These are phyloP conservation scores for Oreotrochilus melanogaster DNA, from an alignment of 2,113 vertebrate genomes.

Conservation along the genomic window DNA sequence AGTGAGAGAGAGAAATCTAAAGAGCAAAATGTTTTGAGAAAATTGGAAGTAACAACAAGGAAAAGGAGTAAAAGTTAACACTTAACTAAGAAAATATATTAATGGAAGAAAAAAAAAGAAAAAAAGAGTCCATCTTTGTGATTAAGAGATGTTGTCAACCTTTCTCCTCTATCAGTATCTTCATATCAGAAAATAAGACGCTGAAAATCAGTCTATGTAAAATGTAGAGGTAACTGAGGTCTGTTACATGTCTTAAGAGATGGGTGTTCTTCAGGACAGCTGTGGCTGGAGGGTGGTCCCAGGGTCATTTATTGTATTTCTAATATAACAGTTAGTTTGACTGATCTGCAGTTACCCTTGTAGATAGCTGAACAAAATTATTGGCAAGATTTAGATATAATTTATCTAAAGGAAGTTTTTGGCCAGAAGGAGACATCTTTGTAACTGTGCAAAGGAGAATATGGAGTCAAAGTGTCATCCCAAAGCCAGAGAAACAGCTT, in stretches of 20 bases:
- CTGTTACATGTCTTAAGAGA: not conserved
- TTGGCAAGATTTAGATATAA: not conserved
- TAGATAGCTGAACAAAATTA: not conserved
- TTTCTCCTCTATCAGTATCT: not conserved
- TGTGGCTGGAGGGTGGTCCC: not conserved
- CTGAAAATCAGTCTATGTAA: not conserved
- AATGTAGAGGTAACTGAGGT: not conserved
- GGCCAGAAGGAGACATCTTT: not conserved
- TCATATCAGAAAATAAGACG: not conserved
- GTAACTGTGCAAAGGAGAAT: not conserved
- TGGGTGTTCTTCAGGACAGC: not conserved
- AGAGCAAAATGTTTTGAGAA: not conserved
- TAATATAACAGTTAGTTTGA: not conserved
- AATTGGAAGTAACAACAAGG: not conserved
- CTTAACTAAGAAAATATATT: not conserved
- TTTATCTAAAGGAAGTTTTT: not conserved
- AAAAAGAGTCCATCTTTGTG: not conserved
- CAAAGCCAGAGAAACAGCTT: not conserved
- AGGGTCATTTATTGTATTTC: not conserved
- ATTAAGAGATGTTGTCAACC: not conserved
- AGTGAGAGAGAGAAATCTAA: not conserved
- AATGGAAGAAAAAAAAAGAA: not conserved
- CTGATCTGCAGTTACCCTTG: not conserved
- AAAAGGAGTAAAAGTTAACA: not conserved
- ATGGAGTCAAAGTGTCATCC: not conserved